These are phyloP conservation scores for Penaeus japonicus DNA, from an alignment of 1,140 invertebrate species.

Conservation along the genomic window DNA sequence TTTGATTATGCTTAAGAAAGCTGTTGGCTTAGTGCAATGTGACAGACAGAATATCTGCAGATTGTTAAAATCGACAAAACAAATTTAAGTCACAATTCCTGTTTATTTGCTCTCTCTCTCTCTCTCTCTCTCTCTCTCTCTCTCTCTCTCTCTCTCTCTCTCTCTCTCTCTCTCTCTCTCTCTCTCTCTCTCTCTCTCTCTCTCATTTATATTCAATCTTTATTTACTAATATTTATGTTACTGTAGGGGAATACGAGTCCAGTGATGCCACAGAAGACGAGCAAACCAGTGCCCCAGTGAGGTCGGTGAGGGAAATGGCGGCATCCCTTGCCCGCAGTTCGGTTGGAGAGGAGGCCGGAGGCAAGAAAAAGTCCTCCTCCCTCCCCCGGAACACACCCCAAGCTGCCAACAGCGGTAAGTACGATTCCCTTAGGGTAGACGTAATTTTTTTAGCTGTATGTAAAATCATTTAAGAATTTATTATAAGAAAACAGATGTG, in stretches of 20 bases:
- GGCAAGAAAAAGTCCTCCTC: conserved; percentile 1
- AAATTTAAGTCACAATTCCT: too few relatives aligned
- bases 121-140: neutral
- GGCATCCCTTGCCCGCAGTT: conserved; percentile 14
- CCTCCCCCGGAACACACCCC: neutral
- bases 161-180: neutral
- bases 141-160: neutral
- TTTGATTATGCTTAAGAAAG: too few relatives aligned
- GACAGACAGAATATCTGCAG: too few relatives aligned
- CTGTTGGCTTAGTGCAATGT: too few relatives aligned
- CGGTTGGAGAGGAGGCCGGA: neutral
- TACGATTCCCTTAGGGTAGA: too few relatives aligned
- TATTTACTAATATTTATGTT: neutral
- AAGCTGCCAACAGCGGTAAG: neutral
- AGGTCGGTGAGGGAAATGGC: conserved; percentile 44
- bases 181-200: neutral
- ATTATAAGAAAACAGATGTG: too few relatives aligned
- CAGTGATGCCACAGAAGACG: conserved; percentile 34
- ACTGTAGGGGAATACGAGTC: conserved; percentile 38
- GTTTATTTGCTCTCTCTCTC: too few relatives aligned
- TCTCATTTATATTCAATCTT: too few relatives aligned
- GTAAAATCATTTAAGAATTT: too few relatives aligned
- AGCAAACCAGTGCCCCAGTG: neutral
- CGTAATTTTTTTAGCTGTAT: too few relatives aligned
- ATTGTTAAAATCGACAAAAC: too few relatives aligned